Evolutionary conservation across 2,888 invertebrate genomes (phyloP).

Genomic region (Nomada fabriciana): DNA sequence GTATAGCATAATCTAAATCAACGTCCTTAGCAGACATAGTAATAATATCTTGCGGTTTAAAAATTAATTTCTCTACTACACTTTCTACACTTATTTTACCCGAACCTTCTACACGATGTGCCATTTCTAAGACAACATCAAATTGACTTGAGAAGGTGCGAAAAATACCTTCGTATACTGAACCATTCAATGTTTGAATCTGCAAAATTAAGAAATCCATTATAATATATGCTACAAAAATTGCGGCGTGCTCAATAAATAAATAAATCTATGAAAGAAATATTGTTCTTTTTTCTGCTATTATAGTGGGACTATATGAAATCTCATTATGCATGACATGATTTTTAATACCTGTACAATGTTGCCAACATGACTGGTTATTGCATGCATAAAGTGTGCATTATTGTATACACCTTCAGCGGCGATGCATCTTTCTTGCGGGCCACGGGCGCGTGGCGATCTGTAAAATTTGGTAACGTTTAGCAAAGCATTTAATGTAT

Average conservation of each 20-base stretch:
- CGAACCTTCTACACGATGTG: conserved; percentile 91
- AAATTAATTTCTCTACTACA: conserved; percentile 92
- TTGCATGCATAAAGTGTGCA: conserved; percentile 95
- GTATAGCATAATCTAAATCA: conserved; percentile 95
- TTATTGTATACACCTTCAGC: conserved; percentile 96
- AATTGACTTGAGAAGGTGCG: conserved; percentile 95
- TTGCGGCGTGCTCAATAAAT: too few relatives aligned
- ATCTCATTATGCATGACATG: too few relatives aligned
- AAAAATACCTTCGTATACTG: conserved; percentile 95
- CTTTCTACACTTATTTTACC: conserved; percentile 89
- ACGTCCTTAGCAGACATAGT: conserved; percentile 93
- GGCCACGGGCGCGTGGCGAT: conserved; percentile 87
- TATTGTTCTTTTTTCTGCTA: background rate
- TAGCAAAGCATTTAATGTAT: background rate
- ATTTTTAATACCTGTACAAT: conserved; percentile 87
- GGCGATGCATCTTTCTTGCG: conserved; percentile 87
- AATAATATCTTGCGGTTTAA: conserved; percentile 93
- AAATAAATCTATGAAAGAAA: background rate
- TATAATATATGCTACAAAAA: background rate
- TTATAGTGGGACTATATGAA: background rate
- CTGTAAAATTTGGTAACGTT: conserved; percentile 81
- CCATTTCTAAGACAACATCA: conserved; percentile 95
- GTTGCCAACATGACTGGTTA: conserved; percentile 93
- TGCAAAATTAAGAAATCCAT: conserved; percentile 64
- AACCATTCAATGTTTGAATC: conserved; percentile 93